Percentiles rank a stretch among this genome's conserved stretches.
phyloP scores from a whole-genome alignment of 2,797 vertebrate species.

The Bufotes viridis region DNA sequence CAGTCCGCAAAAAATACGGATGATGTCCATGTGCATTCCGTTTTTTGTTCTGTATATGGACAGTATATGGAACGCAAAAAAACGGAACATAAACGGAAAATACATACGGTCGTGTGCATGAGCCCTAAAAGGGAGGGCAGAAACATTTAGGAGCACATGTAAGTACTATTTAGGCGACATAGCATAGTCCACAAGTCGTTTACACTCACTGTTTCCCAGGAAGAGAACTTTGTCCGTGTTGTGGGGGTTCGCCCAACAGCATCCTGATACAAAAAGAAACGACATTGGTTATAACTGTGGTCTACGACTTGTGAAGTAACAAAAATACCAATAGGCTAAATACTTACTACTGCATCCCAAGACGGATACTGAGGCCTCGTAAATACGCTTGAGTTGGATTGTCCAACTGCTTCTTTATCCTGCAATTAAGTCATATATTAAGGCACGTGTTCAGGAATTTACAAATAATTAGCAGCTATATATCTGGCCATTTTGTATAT shows the following conservation, averaged over 20 bases:
- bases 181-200: neutral
- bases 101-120: too few species aligned
- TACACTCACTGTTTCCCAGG: conserved; percentile 15
- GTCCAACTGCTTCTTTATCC: conserved; percentile 17
- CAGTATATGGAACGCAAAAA: too few species aligned
- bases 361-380: neutral
- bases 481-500: too few species aligned
- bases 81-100: too few species aligned
- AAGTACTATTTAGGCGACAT: neutral
- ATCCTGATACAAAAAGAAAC: neutral
- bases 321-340: neutral
- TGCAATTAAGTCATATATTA: neutral
- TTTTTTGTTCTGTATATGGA: too few species aligned
- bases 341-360: conserved; percentile 35
- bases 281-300: neutral
- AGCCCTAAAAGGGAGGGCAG: neutral
- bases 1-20: too few species aligned
- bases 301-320: neutral
- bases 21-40: too few species aligned
- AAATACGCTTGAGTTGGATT: neutral
- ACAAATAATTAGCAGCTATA: too few species aligned
- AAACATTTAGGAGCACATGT: neutral
- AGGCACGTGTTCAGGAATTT: too few species aligned
- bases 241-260: neutral
- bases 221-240: neutral